Evolutionary conservation across 2,797 vertebrate species (phyloP), one percentile per base, ranked within the genome.

Genomic region (Pseudopleuronectes americanus): DNA sequence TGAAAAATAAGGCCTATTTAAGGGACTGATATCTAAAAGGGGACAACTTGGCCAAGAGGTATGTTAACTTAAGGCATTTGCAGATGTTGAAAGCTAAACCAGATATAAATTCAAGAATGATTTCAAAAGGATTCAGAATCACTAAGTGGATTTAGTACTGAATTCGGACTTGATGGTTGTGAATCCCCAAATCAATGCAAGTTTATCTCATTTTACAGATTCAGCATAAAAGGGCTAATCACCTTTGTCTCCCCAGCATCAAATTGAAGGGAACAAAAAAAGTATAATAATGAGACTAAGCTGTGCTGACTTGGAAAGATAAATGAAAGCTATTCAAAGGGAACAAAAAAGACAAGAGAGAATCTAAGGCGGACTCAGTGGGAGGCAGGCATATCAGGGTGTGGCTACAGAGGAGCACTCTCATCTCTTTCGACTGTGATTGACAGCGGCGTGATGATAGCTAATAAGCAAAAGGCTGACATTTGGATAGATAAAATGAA

Each of bases 401-500:
- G 66, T 76, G 75, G 79, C 79, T 41, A 60, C 51, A 64, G 52
- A 84, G 60, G 56, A 77, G 65, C 76, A 53, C 72, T 74, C 79
- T 86, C 76, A 71, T 87, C 81, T 85, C 69, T 49, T 33, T 38
- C 28, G 56, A 48, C 49, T 48, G 1, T 92, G 92, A 93, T 80
- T 93, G 93, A 84, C 92, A 93, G 89, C 57, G 75, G 77, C 72
- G 38, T 68, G 77, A 84, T 86, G 88, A 90, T 74, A 85, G 84
- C 85, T 92, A 91, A 90, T 92, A 93, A 93, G 90, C 84, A 88
- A 85, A 77, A 85, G 74, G 77, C 85, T 94, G 93, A 93, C 93
- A 94, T 94, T 94, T 94, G 82, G 85, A 89, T 77, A 92, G 92
- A 93, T 92, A 90, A 94, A 89, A 93, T 92, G 85, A 86, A 87